Percentiles rank a stretch among this genome's conserved stretches.
phyloP scores from a whole-genome alignment of 64 coral and sea anemone genomes.

The Montipora sp. region DNA sequence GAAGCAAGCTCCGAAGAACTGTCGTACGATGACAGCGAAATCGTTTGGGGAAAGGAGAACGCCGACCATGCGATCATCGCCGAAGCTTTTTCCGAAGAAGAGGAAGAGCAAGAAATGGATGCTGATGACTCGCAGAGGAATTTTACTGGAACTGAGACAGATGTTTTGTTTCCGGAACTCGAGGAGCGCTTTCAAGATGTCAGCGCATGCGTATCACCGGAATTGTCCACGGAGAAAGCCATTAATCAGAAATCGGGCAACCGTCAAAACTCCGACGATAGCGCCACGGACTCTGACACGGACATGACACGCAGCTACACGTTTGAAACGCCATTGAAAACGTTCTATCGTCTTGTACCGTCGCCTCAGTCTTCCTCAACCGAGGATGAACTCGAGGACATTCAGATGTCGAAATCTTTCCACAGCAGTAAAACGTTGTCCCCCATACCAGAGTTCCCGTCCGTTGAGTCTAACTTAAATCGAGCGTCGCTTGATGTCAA shows the following conservation, averaged over 20 bases:
- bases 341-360: conserved; percentile 91
- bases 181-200: conserved; percentile 55
- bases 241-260: neutral
- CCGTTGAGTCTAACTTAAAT: conserved; percentile 64
- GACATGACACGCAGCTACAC: neutral
- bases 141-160: conserved; percentile 30
- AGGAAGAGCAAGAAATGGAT: conserved; percentile 8
- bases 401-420: conserved; percentile 59
- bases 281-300: conserved; percentile 34
- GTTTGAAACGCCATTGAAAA: conserved; percentile 88
- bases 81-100: conserved; percentile 54
- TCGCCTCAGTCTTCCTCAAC: conserved; percentile 93
- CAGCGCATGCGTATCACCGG: neutral
- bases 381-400: conserved; percentile 80
- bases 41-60: conserved; percentile 65
- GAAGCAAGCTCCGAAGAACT: conserved; percentile 79
- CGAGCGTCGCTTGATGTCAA: conserved; percentile 20
- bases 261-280: conserved; percentile 66
- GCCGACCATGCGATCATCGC: conserved; percentile 69
- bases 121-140: conserved; percentile 23
- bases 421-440: conserved; percentile 68
- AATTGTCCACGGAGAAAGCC: neutral
- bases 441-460: conserved; percentile 88
- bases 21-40: conserved; percentile 83
- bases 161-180: conserved; percentile 61